Conservation (phyloP, 2,113 vertebrate species). For the Lycocorax pyrrhopterus region DNA sequence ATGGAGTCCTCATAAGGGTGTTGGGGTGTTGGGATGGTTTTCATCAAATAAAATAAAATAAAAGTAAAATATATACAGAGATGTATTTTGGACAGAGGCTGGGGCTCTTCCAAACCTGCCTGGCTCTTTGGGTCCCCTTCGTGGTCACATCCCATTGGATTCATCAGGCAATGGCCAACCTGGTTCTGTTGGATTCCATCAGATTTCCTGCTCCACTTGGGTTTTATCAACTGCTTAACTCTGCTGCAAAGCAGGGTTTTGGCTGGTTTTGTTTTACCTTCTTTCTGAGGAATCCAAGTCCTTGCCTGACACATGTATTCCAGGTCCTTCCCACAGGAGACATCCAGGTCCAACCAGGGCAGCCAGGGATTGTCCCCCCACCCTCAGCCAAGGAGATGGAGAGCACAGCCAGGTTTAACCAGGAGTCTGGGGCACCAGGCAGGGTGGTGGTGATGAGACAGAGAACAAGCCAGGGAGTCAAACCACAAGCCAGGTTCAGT, state of each 20-base stretch:
- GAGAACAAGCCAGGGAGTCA: background rate
- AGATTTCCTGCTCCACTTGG: background rate
- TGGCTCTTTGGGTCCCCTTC: background rate
- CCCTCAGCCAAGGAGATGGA: background rate
- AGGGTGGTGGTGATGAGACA: background rate
- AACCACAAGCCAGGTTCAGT: background rate
- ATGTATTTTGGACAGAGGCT: background rate
- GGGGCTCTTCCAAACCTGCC: background rate
- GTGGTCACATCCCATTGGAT: rapidly evolving
- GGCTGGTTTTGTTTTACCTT: background rate
- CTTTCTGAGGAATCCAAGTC: background rate
- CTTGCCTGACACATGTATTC: background rate
- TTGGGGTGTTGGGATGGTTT: background rate
- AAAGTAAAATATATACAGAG: background rate
- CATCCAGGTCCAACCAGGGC: background rate
- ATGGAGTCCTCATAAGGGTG: background rate
- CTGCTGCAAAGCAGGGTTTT: background rate
- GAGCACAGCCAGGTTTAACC: background rate
- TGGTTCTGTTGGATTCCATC: background rate
- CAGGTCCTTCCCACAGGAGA: background rate
- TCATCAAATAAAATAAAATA: background rate
- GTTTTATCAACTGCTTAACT: background rate
- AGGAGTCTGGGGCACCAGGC: background rate
- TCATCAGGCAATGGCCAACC: background rate
- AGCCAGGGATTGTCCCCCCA: background rate